A percentile compares a stretch with the other conserved stretches of the same genome.
These are phyloP conservation scores for Macrotis lagotis DNA, from an alignment of 2,113 vertebrate genomes.

Conservation along the genomic window DNA sequence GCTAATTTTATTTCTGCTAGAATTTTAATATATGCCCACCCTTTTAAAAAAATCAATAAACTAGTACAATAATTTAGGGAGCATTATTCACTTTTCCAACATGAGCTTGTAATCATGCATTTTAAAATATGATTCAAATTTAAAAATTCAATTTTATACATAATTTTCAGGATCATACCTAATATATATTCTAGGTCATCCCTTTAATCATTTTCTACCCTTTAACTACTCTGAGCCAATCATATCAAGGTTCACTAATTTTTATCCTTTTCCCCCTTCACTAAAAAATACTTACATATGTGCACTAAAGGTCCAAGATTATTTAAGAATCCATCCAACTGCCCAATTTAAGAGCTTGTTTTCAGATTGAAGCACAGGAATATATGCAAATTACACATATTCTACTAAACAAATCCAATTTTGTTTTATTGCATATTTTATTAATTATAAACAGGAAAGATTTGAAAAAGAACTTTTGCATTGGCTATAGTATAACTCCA, in stretches of 20 bases:
- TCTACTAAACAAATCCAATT: conserved; percentile 41
- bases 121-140: conserved; percentile 23
- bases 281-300: neutral
- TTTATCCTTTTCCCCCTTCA: neutral
- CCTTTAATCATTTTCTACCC: conserved; percentile 10
- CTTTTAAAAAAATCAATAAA: neutral
- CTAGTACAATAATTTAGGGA: conserved; percentile 2
- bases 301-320: neutral
- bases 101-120: conserved; percentile 7
- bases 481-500: conserved; percentile 43
- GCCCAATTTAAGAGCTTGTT: conserved; percentile 37
- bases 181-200: conserved; percentile 1
- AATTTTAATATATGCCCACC: conserved; percentile 1
- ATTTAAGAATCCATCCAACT: conserved; percentile 19
- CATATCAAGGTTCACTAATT: neutral
- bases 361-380: conserved; percentile 40
- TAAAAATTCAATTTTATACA: conserved; percentile 30
- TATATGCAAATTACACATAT: conserved; percentile 38
- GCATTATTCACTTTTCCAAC: conserved; percentile 41
- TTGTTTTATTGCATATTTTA: conserved; percentile 40
- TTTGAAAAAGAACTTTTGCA: neutral
- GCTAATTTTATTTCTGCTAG: conserved; percentile 23
- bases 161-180: neutral
- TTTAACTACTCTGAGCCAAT: neutral
- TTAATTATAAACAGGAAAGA: conserved; percentile 11